Percentiles rank a stretch among this genome's conserved stretches.
Conservation (phyloP, 1,140 invertebrate species). For the Philopotamus ludificatus region DNA sequence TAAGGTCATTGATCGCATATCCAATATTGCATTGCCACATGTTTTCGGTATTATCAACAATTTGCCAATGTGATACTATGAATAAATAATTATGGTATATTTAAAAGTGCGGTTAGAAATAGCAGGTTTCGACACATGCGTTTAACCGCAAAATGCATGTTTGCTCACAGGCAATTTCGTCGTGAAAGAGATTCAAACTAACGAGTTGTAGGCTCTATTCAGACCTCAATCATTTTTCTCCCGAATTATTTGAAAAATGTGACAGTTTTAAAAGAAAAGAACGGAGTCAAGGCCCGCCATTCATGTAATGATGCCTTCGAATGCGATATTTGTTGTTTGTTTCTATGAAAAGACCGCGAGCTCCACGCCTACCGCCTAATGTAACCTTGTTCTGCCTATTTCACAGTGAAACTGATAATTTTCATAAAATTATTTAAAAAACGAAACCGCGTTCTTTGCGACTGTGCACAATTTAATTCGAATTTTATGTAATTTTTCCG, state of each 20-base stretch:
- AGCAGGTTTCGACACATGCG: background rate
- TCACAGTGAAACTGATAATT: conserved; percentile 16
- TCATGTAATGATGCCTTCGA: conserved; percentile 7
- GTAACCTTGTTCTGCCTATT: conserved; percentile 21
- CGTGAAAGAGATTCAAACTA: background rate
- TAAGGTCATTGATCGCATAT: too few species aligned
- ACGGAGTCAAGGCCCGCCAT: conserved; percentile 15
- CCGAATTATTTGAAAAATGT: conserved; percentile 9
- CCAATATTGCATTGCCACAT: background rate
- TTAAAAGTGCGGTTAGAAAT: too few species aligned
- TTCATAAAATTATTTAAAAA: conserved; percentile 9
- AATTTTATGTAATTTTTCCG: too few species aligned
- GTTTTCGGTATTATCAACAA: background rate
- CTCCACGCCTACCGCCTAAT: background rate
- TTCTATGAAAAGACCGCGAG: conserved; percentile 9
- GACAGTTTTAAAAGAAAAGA: conserved; percentile 20
- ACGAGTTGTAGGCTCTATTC: background rate
- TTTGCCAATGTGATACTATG: too few species aligned
- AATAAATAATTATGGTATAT: too few species aligned
- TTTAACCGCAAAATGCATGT: background rate
- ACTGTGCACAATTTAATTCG: too few species aligned
- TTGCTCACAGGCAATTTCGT: background rate
- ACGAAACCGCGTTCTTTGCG: background rate
- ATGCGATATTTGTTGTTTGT: conserved; percentile 20
- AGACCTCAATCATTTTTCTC: conserved; percentile 8